Evolutionary conservation across 2,113 vertebrate genomes (phyloP).

Genomic region (Cercocebus atys): DNA sequence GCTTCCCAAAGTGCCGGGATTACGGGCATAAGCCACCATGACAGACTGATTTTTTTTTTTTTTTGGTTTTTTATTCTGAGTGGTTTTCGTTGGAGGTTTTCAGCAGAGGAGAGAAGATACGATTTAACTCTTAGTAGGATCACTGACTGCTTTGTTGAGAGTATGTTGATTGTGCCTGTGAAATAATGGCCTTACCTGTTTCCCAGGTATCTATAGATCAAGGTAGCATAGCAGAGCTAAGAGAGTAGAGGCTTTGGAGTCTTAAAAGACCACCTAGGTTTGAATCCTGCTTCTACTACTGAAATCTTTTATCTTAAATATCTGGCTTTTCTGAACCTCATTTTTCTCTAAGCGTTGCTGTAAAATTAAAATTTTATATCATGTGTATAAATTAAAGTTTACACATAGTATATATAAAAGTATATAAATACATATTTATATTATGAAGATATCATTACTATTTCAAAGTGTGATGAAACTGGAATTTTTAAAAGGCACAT

Average conservation of each 20-base stretch:
- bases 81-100: not conserved
- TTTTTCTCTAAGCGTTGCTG: not conserved
- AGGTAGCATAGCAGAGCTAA: not conserved
- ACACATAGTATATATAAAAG: not conserved
- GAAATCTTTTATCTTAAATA: not conserved
- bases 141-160: not conserved
- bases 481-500: not conserved
- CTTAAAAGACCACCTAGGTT: not conserved
- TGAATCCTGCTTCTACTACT: not conserved
- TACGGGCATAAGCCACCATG: rapidly evolving
- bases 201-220: not conserved
- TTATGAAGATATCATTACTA: not conserved
- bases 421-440: too few species aligned
- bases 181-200: not conserved
- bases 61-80: not conserved
- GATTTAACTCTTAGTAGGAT: not conserved
- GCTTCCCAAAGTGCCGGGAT: not conserved
- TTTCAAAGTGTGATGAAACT: not conserved
- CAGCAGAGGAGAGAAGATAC: not conserved
- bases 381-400: not conserved
- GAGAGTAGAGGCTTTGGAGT: not conserved
- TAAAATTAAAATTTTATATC: not conserved
- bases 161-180: not conserved
- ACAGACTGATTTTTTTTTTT: not conserved
- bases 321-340: not conserved